Percentiles rank a stretch among this genome's conserved stretches.
Conservation (phyloP, 2,113 vertebrate species). For the Mus musculus region GRCm39 chr3:154558001-154558500, state of each 20-base stretch:
- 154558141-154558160: constrained; percentile 14
- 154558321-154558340: not conserved
- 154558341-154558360: not conserved
- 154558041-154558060: constrained; percentile 74
- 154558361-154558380: not conserved
- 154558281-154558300: not conserved
- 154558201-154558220: too few species aligned
- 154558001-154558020: constrained; percentile 69
- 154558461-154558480: not conserved
- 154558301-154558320: not conserved
- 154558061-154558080: constrained; percentile 50
- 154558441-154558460: not conserved
- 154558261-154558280: constrained; percentile 23
- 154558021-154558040: constrained; percentile 71
- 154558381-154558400: not conserved
- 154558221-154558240: too few species aligned
- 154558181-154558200: not conserved
- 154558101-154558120: not conserved
- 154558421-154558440: not conserved
- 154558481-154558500: not conserved
- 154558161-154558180: constrained; percentile 42
- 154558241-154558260: not conserved
- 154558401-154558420: not conserved
- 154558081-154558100: constrained; percentile 51
- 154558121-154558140: not conserved